Conservation (phyloP, 2,113 vertebrate genomes). For the Entelurus aequoreus region DNA sequence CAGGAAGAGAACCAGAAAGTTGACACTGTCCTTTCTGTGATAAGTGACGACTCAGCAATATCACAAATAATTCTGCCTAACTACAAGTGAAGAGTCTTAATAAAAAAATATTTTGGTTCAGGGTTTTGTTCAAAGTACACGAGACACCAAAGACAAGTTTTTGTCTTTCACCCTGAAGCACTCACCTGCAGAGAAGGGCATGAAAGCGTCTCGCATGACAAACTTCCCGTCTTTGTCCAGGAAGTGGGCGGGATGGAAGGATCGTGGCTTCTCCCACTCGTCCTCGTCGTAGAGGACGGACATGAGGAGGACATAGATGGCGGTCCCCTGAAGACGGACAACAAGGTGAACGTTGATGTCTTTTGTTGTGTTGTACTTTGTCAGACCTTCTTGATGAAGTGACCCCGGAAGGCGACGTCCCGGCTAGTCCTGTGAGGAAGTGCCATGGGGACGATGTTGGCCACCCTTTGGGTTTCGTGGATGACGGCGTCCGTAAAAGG, state of each 20-base stretch:
- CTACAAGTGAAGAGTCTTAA: neutral
- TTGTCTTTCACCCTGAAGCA: neutral
- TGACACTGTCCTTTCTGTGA: neutral
- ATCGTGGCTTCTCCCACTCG: conserved; percentile 36
- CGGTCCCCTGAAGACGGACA: conserved; percentile 29
- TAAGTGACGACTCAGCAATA: too few species aligned
- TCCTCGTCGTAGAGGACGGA: conserved; percentile 39
- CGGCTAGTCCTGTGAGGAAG: conserved; percentile 17
- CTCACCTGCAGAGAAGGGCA: conserved; percentile 50
- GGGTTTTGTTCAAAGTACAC: too few species aligned
- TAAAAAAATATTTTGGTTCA: too few species aligned
- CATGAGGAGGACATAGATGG: conserved; percentile 19
- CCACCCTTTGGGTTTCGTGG: conserved; percentile 39
- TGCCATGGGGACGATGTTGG: conserved; percentile 14
- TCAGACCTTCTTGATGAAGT: conserved; percentile 38
- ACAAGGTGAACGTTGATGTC: too few species aligned
- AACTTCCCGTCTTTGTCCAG: conserved; percentile 43
- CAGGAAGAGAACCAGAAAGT: neutral
- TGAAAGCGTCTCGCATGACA: conserved; percentile 36
- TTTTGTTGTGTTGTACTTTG: neutral
- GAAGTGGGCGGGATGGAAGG: conserved; percentile 44
- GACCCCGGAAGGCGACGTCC: conserved; percentile 33
- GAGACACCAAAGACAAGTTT: too few species aligned
- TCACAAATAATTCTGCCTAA: too few species aligned
- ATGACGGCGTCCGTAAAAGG: conserved; percentile 40